Evolutionary conservation across 2,888 invertebrate genomes (phyloP), one percentile per base, ranked within the genome.

Genomic region (Congeria kusceri): DNA sequence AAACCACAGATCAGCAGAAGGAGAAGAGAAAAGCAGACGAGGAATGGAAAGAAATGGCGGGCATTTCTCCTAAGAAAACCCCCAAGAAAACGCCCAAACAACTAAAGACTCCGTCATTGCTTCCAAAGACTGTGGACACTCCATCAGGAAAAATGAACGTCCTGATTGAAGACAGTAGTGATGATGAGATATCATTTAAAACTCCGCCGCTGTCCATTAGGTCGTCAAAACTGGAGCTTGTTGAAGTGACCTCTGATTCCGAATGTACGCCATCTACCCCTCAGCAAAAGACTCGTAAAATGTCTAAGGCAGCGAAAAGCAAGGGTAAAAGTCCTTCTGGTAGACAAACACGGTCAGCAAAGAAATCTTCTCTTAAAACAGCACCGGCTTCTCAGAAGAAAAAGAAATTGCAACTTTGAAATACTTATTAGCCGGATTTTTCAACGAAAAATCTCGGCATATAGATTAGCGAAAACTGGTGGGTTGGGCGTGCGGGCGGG

Each of bases 111-210:
- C 53, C 57, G 39, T 65, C 67, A n/a, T 1, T 56, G 47, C 53
- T 77, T 66, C 83, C 73, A 9, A 39, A 56, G n/a, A 67, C 61
- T 56, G 68, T 71, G 15, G 68, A 75, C 13, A 85, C 83, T 44
- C 80, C 81, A 11, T 62, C 70, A 61, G 80, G 79, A 29, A 80
- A 71, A n/a, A 69, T 61, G 53, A 73, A 77, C 7, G 67, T 87
- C 15, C 32, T 85, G n/a, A 65, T 80, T 11, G 88, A 86, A 57
- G 89, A 88, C 63, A 78, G 79, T 47, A 85, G 79, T 59, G 89
- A 89, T 25, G 82, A 84, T 0, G 88, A 89, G 53, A 84, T 89
- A 20, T 70, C 70, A n/a, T 89, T 89, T 66, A 86, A 83, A 56
- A 89, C 89, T 44, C 89, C 88, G 0, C 88, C 87, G 23, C 61